Conservation (phyloP, 2,797 vertebrate species). For the Oreochromis grahami region DNA sequence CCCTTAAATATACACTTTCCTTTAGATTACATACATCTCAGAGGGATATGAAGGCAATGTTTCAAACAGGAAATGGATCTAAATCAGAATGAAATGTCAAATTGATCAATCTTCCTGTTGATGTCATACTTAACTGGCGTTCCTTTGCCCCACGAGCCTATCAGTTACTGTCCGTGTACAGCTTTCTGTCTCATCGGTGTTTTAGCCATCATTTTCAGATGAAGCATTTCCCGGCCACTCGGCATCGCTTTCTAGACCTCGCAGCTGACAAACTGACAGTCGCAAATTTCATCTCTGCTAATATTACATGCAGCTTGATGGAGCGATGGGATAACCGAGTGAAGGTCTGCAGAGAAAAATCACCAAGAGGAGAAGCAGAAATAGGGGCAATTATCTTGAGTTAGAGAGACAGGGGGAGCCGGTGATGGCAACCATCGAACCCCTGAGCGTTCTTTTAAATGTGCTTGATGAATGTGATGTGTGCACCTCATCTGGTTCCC, state of each 20-base stretch:
- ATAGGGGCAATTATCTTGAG: constrained; percentile 64
- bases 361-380: constrained; percentile 33
- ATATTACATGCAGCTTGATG: constrained; percentile 41
- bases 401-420: constrained; percentile 45
- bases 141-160: neutral
- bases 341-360: constrained; percentile 48
- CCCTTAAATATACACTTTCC: neutral
- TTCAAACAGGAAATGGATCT: neutral
- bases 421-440: constrained; percentile 42
- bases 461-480: constrained; percentile 78
- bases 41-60: neutral
- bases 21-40: neutral
- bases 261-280: constrained; percentile 34
- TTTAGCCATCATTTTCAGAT: neutral
- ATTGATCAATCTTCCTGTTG: constrained; percentile 3
- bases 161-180: neutral
- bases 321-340: constrained; percentile 43
- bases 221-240: neutral
- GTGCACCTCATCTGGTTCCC: constrained; percentile 24
- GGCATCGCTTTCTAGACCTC: neutral
- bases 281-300: constrained; percentile 29
- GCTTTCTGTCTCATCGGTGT: constrained; percentile 6
- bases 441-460: constrained; percentile 71
- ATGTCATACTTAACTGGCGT: neutral
- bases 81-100: neutral